Conservation (phyloP, 2,797 vertebrate species). For the Mus minutoides region DNA sequence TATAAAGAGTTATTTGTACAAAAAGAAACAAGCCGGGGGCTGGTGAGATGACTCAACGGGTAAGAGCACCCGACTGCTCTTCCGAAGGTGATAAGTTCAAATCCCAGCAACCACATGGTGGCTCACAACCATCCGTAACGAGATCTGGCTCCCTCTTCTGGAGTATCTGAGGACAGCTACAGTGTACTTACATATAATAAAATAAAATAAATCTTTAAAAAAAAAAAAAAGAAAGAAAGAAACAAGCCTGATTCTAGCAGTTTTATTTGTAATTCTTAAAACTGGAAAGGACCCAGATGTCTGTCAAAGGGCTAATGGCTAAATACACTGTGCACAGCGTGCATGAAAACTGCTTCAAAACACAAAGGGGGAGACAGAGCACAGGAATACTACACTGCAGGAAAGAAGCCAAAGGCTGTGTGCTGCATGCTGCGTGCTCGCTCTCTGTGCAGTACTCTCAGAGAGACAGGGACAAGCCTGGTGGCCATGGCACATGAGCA, state of each 20-base stretch:
- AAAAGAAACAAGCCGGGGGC: neutral
- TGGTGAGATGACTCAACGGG: too few species aligned
- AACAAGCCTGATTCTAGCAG: neutral
- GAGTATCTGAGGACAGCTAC: too few species aligned
- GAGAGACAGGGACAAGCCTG: neutral
- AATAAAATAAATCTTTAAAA: too few species aligned
- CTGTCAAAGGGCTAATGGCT: neutral
- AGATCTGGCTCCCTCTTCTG: too few species aligned
- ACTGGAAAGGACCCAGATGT: neutral
- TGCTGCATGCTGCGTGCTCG: accelerated
- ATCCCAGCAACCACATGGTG: too few species aligned
- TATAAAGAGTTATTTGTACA: neutral
- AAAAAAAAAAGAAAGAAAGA: too few species aligned
- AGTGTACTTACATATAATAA: too few species aligned
- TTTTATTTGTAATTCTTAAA: neutral
- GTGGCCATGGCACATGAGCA: accelerated
- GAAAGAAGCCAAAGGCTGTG: neutral
- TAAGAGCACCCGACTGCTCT: too few species aligned
- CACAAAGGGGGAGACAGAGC: neutral
- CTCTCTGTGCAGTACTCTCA: neutral
- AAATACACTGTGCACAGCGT: neutral
- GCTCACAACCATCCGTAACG: too few species aligned
- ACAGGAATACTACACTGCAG: neutral
- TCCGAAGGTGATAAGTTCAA: too few species aligned
- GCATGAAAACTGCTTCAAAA: neutral